phyloP scores from a whole-genome alignment of 2,113 vertebrate species.

The Steatornis caripensis region DNA sequence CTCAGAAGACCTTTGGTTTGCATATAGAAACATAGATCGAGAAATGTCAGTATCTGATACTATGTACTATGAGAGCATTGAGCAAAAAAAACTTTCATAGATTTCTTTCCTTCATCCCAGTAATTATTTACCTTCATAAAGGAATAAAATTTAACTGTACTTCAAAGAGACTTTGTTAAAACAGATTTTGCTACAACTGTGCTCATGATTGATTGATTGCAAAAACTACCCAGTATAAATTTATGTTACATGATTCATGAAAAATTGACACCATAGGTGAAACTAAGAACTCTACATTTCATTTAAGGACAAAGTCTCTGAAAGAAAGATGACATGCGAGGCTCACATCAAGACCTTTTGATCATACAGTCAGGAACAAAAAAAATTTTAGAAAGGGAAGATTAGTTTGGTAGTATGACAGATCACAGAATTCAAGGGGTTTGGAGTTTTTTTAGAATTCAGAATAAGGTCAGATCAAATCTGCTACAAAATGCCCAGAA shows the following conservation, averaged over 20 bases:
- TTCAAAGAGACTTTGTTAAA: neutral
- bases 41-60: neutral
- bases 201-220: neutral
- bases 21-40: neutral
- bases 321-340: neutral
- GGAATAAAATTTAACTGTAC: neutral
- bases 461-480: conserved; percentile 2
- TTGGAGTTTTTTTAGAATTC: neutral
- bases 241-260: neutral
- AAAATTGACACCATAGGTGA: neutral
- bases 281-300: neutral
- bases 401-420: neutral
- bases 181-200: neutral
- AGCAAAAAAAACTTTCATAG: neutral
- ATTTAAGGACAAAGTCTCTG: neutral
- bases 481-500: conserved; percentile 18
- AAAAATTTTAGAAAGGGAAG: neutral
- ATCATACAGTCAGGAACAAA: neutral
- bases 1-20: neutral
- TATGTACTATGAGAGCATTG: neutral
- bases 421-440: neutral
- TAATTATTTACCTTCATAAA: neutral
- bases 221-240: neutral
- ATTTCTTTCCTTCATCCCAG: neutral
- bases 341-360: neutral